Percentiles rank a stretch among this genome's conserved stretches.
Evolutionary conservation across 2,888 invertebrate genomes (phyloP).

Genomic region (Keiferia lycopersicella): DNA sequence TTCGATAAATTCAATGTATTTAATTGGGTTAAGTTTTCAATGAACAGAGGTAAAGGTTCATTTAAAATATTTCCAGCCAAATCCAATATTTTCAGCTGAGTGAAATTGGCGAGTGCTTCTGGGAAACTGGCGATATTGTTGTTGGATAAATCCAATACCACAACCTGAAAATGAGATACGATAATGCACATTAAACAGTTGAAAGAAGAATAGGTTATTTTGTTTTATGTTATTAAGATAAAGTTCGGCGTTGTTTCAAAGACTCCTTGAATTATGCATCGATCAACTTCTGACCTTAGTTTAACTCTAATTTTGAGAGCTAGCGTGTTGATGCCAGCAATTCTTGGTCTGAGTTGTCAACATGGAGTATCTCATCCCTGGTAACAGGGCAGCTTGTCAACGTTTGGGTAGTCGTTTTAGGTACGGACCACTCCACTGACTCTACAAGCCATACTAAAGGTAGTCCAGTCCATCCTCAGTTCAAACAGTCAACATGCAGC

Average conservation of each 20-base stretch:
- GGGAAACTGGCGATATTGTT: conserved; percentile 83
- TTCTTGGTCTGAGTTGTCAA: too few species aligned
- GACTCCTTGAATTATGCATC: too few species aligned
- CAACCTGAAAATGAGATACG: conserved; percentile 74
- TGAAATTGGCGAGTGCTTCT: conserved; percentile 67
- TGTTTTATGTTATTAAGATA: too few species aligned
- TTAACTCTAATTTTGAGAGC: too few species aligned
- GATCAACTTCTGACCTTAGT: too few species aligned
- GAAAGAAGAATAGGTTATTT: neutral
- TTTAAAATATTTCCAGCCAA: conserved; percentile 77
- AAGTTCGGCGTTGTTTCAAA: too few species aligned
- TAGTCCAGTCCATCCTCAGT: conserved; percentile 59
- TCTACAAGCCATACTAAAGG: neutral
- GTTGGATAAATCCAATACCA: conserved; percentile 83
- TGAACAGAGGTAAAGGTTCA: conserved; percentile 63
- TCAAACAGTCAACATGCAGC: conserved; percentile 61
- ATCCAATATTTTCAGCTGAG: conserved; percentile 72
- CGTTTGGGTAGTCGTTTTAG: neutral
- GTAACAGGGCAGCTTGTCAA: too few species aligned
- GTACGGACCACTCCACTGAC: neutral
- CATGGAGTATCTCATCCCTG: too few species aligned
- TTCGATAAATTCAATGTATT: conserved; percentile 81
- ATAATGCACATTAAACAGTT: neutral
- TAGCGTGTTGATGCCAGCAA: too few species aligned
- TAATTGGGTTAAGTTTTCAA: conserved; percentile 74